Conservation (phyloP, 2,797 vertebrate species). For the Babyrousa celebensis region DNA sequence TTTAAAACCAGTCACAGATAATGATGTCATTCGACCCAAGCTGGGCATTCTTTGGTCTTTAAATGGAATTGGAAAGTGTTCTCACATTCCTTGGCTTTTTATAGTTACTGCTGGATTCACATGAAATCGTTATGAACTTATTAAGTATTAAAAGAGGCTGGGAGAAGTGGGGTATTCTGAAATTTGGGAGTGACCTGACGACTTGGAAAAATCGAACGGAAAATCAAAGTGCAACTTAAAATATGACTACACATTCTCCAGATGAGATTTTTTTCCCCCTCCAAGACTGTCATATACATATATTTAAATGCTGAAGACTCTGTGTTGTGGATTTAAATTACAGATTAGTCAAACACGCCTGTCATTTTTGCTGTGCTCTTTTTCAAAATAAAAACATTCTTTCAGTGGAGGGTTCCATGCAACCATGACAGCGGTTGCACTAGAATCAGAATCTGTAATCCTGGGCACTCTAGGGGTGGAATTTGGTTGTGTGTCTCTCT, state of each 20-base stretch:
- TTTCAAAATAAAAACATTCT: not conserved
- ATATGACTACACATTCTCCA: not conserved
- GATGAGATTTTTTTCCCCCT: not conserved
- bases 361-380: not conserved
- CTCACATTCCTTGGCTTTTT: conserved; percentile 80
- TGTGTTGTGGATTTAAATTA: not conserved
- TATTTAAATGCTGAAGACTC: not conserved
- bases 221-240: conserved; percentile 32
- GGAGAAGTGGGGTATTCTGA: conserved; percentile 46
- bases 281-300: not conserved
- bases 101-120: conserved; percentile 76
- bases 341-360: not conserved
- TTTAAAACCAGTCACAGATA: conserved; percentile 82
- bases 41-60: conserved; percentile 68
- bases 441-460: not conserved
- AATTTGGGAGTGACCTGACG: conserved; percentile 70
- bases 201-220: conserved; percentile 11
- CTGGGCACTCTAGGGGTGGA: not conserved
- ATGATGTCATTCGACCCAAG: conserved; percentile 71
- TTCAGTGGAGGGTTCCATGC: not conserved
- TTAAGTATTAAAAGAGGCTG: conserved; percentile 81
- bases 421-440: not conserved
- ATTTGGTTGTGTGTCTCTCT: not conserved
- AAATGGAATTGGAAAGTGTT: conserved; percentile 78
- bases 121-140: conserved; percentile 83